Percentiles rank a stretch among this genome's conserved stretches.
Conservation (phyloP, 2,113 vertebrate species). For the Nesospiza acunhae region DNA sequence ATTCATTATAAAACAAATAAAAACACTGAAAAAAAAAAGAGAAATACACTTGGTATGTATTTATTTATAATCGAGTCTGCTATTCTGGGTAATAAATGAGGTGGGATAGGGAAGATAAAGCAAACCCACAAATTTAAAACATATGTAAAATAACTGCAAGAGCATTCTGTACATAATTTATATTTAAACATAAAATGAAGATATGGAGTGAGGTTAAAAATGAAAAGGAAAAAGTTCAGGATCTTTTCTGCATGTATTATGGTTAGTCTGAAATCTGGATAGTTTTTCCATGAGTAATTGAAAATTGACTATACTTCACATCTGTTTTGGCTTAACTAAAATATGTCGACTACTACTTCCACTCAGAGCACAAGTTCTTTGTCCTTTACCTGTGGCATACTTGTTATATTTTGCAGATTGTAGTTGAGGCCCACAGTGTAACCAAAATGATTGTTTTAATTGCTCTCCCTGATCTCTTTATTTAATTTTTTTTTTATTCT, state of each 20-base stretch:
- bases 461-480: neutral
- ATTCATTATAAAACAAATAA: neutral
- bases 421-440: fast-evolving
- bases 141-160: neutral
- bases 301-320: neutral
- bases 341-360: neutral
- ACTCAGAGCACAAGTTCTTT: neutral
- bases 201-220: neutral
- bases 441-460: neutral
- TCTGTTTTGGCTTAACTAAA: constrained; percentile 7
- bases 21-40: neutral
- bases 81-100: neutral
- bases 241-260: neutral
- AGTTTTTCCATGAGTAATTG: constrained; percentile 17
- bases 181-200: neutral
- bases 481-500: neutral
- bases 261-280: neutral
- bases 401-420: neutral
- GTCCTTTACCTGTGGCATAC: neutral
- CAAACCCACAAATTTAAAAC: neutral
- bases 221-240: neutral
- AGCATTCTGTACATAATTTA: neutral
- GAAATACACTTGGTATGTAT: neutral
- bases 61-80: neutral
- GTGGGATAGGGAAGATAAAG: neutral